Percentiles rank a stretch among this genome's conserved stretches.
These are phyloP conservation scores for Corydoras sp. DNA, from an alignment of 2,113 vertebrate genomes.

Conservation along the genomic window DNA sequence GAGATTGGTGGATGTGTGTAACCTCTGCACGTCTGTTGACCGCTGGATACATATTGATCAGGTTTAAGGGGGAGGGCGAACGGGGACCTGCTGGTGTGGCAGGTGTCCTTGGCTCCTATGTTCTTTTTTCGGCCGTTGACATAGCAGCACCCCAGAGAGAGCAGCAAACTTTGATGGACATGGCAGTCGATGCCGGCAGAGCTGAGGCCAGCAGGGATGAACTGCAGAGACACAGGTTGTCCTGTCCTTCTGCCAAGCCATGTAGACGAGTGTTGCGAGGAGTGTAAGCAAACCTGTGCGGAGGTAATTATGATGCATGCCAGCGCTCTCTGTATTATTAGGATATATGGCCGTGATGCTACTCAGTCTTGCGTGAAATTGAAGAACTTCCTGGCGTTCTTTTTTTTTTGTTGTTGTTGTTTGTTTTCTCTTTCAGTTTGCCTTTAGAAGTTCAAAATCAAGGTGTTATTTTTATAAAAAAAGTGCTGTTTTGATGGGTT, in stretches of 20 bases:
- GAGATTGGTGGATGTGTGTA: constrained; percentile 45
- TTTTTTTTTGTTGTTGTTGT: constrained; percentile 52
- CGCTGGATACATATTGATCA: constrained; percentile 54
- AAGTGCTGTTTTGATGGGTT: constrained; percentile 27
- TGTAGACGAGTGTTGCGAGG: background rate
- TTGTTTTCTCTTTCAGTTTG: constrained; percentile 51
- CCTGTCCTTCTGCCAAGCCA: constrained; percentile 36
- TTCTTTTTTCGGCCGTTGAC: constrained; percentile 27
- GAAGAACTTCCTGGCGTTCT: constrained; percentile 58
- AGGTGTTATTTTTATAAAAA: constrained; percentile 35
- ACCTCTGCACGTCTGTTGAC: constrained; percentile 8
- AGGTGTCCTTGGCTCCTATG: constrained; percentile 57
- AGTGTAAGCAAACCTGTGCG: constrained; percentile 34
- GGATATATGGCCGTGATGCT: constrained; percentile 64
- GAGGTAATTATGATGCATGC: constrained; percentile 63
- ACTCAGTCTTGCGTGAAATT: constrained; percentile 66
- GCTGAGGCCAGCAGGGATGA: constrained; percentile 41
- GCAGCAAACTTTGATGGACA: constrained; percentile 45
- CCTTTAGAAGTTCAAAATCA: constrained; percentile 49
- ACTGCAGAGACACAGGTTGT: constrained; percentile 42
- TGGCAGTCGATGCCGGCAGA: constrained; percentile 39
- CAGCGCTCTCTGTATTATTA: constrained; percentile 59
- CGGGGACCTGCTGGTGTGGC: constrained; percentile 52
- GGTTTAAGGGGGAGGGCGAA: constrained; percentile 39
- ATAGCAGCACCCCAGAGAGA: constrained; percentile 41